Evolutionary conservation across 2,113 vertebrate species (phyloP).

Genomic region (Pterocles burchelli): DNA sequence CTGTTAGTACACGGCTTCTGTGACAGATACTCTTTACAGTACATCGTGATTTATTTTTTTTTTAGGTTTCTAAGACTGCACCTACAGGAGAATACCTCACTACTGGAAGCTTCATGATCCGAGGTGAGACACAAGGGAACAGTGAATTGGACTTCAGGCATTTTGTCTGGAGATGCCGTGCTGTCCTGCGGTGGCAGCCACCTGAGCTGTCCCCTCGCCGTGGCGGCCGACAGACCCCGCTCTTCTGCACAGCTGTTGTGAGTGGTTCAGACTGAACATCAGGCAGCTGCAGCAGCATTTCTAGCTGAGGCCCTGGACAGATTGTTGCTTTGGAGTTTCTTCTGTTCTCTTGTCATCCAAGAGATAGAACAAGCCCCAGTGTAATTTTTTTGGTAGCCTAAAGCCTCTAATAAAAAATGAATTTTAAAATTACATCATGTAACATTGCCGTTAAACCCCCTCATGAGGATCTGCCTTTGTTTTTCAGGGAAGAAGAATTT

Average conservation of each 20-base stretch:
- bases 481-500: conserved; percentile 97
- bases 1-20: fast-evolving
- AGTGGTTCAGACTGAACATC: neutral
- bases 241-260: neutral
- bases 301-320: neutral
- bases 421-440: neutral
- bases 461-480: neutral
- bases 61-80: conserved; percentile 95
- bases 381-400: neutral
- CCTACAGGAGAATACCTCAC: conserved; percentile 98
- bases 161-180: neutral
- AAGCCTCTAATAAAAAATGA: neutral
- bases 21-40: neutral
- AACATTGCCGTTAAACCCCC: neutral
- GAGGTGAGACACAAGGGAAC: conserved; percentile 80
- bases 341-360: neutral
- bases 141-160: fast-evolving
- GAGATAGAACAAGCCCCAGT: neutral
- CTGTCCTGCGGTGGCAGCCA: neutral
- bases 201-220: neutral
- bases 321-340: neutral
- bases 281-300: neutral
- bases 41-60: neutral
- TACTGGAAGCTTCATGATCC: conserved; percentile 98
- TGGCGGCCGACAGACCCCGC: neutral